Base-by-base conservation (phyloP, 2,113 vertebrate species). In the Lepisosteus osseus region DNA sequence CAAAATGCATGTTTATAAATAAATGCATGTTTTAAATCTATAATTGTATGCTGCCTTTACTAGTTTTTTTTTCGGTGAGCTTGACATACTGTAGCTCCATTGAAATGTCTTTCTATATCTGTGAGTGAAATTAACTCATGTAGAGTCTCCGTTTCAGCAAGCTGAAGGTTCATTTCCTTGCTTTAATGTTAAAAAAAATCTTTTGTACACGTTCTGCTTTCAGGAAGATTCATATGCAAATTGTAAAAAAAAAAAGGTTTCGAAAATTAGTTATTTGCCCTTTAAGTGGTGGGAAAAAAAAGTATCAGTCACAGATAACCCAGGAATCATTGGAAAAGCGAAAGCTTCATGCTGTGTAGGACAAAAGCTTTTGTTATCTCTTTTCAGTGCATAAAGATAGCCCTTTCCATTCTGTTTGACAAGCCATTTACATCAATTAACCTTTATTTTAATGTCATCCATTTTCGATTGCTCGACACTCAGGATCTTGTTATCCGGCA, bases 391-490 rank as follows among this genome's bases (percentile, higher is more conserved):
- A 40, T 72, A 62, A 59, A 68, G 72, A 71, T 65, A 74, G 64
- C 59, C 70, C 56, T 29, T 71, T 74, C 67, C 15, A 55, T 55
- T 40, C n/a, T 56, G 44, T 51, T 47, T 77, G 72, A 77, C 76
- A 72, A 74, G 76, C 70, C 61, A 74, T 74, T 77, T 77, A 77
- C 76, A 77, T 77, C 69, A 77, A 77, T 72, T 77, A 77, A 77
- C 72, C 70, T 72, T 65, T 70, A 67, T 68, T 71, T 62, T 77
- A 77, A 77, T 71, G 61, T 71, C 70, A 74, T 57, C 69, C 57
- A 64, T 62, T 71, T 68, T 15, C 42, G 54, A 13, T 59, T 47
- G n/a, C 43, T 7, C 56, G 51, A 15, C 61, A 65, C 54, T 74
- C 55, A 66, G 76, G 65, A 62, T 29, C 54, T 43, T 44, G 71